Percentiles rank a stretch among this genome's conserved stretches.
Evolutionary conservation across 2,888 invertebrate genomes (phyloP).

Genomic region (Cephus sareptanus): DNA sequence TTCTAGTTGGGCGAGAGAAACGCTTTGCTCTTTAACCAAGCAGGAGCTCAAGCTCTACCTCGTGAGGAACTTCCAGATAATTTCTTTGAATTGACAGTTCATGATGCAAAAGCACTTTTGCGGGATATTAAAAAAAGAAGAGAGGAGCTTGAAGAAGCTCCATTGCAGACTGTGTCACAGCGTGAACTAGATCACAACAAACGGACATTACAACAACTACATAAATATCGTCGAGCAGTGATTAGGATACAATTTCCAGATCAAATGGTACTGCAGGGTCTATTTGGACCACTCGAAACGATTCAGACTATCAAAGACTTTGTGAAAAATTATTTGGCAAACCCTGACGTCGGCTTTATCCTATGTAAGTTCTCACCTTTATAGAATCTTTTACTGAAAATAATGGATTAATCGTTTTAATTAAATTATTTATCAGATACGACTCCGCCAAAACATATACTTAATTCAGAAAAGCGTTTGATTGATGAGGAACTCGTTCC

Average conservation of each 20-base stretch:
- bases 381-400: conserved; percentile 17
- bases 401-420: conserved; percentile 39
- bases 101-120: conserved; percentile 82
- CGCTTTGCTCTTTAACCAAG: conserved; percentile 78
- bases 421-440: conserved; percentile 71
- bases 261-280: conserved; percentile 85
- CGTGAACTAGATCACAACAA: conserved; percentile 72
- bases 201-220: conserved; percentile 70
- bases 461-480: conserved; percentile 74
- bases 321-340: conserved; percentile 76
- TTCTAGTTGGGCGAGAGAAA: conserved; percentile 79
- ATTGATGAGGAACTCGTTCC: conserved; percentile 82
- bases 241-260: conserved; percentile 90
- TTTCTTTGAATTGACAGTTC: conserved; percentile 87
- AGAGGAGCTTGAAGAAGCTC: conserved; percentile 76
- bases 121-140: conserved; percentile 78
- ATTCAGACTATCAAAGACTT: conserved; percentile 79
- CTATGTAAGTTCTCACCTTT: conserved; percentile 74
- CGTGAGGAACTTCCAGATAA: conserved; percentile 85
- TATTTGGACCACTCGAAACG: conserved; percentile 82
- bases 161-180: conserved; percentile 76
- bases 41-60: conserved; percentile 68
- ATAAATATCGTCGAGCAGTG: conserved; percentile 80
- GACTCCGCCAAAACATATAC: conserved; percentile 82
- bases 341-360: conserved; percentile 77